These are phyloP conservation scores for Neogobius melanostomus DNA, from an alignment of 2,113 vertebrate species.

Conservation along the genomic window DNA sequence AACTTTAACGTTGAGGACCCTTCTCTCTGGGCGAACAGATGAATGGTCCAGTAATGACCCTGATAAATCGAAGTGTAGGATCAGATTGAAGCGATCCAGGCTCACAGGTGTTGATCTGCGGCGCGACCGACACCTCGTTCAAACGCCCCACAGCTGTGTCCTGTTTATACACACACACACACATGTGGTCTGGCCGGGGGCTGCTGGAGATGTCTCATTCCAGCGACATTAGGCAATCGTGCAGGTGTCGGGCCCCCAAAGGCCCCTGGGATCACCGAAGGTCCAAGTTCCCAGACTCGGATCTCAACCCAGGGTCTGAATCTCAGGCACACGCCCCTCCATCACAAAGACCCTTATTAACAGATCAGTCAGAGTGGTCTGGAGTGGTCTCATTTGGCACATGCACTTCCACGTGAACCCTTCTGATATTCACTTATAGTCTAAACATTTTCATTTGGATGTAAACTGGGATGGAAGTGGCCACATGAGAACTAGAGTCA, in stretches of 20 bases:
- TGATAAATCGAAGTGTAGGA: constrained; percentile 44
- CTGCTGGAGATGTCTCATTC: constrained; percentile 57
- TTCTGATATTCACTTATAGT: constrained; percentile 38
- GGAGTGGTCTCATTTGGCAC: constrained; percentile 38
- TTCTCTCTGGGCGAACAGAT: constrained; percentile 6
- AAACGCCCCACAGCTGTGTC: constrained; percentile 63
- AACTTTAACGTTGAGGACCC: constrained; percentile 20
- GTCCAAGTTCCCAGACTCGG: constrained; percentile 56
- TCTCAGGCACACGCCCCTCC: constrained; percentile 30
- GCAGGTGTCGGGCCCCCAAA: constrained; percentile 66
- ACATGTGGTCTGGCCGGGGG: constrained; percentile 41
- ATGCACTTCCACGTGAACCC: constrained; percentile 24
- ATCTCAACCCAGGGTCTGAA: constrained; percentile 32
- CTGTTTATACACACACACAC: constrained; percentile 54
- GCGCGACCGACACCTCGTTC: constrained; percentile 59
- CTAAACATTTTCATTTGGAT: constrained; percentile 61
- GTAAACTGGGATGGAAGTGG: constrained; percentile 42
- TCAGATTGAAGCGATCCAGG: constrained; percentile 12
- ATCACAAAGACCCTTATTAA: constrained; percentile 23
- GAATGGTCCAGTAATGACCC: constrained; percentile 25
- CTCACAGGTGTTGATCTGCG: constrained; percentile 53
- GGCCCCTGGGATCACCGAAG: constrained; percentile 51
- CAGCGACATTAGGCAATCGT: constrained; percentile 62
- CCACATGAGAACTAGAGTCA: constrained; percentile 31
- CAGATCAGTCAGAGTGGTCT: constrained; percentile 9